phyloP scores from a whole-genome alignment of 1,140 invertebrate species.

The Dolichoris vasculosae region DNA sequence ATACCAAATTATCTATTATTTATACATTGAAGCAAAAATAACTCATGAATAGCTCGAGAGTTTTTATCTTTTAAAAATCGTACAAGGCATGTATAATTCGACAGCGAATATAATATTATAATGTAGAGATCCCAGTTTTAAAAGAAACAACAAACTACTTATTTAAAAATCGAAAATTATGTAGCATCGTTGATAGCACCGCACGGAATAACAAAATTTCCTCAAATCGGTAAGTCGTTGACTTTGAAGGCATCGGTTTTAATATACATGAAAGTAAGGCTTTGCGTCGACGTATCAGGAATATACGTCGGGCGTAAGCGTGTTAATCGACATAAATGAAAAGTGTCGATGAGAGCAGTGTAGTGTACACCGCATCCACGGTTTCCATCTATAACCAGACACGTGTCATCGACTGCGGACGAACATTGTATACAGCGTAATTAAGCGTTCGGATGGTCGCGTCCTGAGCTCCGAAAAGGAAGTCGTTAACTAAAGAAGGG shows the following conservation, averaged over 20 bases:
- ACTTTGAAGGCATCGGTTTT: neutral
- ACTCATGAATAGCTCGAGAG: neutral
- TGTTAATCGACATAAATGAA: slow-evolving; percentile 8
- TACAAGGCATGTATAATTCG: neutral
- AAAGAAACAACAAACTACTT: neutral
- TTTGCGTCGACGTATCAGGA: neutral
- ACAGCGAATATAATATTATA: too few species aligned
- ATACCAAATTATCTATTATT: neutral
- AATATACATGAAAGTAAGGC: neutral
- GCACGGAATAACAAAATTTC: neutral
- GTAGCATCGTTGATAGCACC: neutral
- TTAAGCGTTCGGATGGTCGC: slow-evolving; percentile 27
- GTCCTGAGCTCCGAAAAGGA: slow-evolving; percentile 60
- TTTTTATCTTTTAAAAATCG: neutral
- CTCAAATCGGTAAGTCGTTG: neutral
- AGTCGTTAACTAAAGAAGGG: slow-evolving; percentile 67
- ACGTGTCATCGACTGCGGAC: slow-evolving; percentile 42
- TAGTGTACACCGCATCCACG: slow-evolving; percentile 47
- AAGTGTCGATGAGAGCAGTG: slow-evolving; percentile 30
- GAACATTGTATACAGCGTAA: slow-evolving; percentile 39
- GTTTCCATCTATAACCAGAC: slow-evolving; percentile 21
- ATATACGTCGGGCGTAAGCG: neutral
- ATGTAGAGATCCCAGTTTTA: neutral
- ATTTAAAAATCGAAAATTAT: slow-evolving; percentile 8
- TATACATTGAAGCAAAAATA: neutral